Base-by-base conservation (phyloP, 1,140 invertebrate species). In the Cydia amplana region DNA sequence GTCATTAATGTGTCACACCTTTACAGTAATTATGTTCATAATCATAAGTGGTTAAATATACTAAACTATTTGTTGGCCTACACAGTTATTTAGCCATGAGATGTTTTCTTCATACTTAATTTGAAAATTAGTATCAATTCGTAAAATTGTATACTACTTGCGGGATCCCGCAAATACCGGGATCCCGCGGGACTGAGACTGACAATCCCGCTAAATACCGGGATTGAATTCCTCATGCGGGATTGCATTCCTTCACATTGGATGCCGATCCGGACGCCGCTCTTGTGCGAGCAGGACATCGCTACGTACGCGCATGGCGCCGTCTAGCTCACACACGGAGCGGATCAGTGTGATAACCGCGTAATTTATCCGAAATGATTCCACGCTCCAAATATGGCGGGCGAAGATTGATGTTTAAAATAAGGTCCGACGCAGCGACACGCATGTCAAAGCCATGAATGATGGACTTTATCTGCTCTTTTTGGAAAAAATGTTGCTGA, bases 381-480 rank as follows among this genome's bases (percentile, higher is more conserved):
- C n/a, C 20, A 23, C 55, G 55, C 55, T 60, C 20, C 55, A 60
- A 23, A 60, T 60, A 60, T 60, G 55, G 55, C 51, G 51, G 51
- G 14, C 20, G 55, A 60, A 60, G 55, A 60, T 60, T 60, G 55
- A 60, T 60, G 55, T 60, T 60, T 23, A 60, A 60, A 60, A 60
- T 60, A 60, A 60, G 55, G 55, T 60, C 55, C 55, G 55, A 60
- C 55, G 23, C 55, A n/a, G 20, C 55, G 55, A 60, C 20, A 60
- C 9, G 55, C 55, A 20, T 60, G 55, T 23, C 55, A 60, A 60
- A 60, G 55, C 7, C 55, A 20, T 60, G 55, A 60, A 23, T 60
- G 55, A 60, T 60, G 55, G 55, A 60, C 55, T 60, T 60, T 60
- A 60, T 60, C 55, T 60, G 6, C n/a, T 60, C 55, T 60, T 60